Base-by-base conservation (phyloP, 2,113 vertebrate species). In the Lamprologus ornatipinnis region DNA sequence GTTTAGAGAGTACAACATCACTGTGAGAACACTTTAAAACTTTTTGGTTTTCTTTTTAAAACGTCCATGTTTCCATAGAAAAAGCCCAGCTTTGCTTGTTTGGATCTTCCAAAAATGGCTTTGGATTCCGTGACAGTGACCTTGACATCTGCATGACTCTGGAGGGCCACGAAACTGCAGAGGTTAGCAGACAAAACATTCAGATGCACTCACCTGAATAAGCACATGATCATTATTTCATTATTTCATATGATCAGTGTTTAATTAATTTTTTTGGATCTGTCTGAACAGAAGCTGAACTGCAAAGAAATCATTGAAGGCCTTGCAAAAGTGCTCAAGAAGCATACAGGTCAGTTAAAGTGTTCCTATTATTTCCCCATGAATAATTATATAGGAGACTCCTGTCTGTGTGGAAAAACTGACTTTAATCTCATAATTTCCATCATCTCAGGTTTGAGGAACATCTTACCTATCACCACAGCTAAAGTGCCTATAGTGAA, bases 401-500 rank as follows among this genome's bases (percentile, higher is more conserved):
- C 35, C 54, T 9, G 17, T 21, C 9, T n/a, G 6, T 37, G 80
- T 51, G 7, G 9, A 6, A 33, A 15, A 5, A 31, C 31, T 17
- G 6, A 5, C 21, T 54, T 9, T 45, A 17, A 26, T 63, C 82
- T 0, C 83, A 15, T 51, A 10, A 54, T 80, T 82, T 89, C 90
- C 90, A 40, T 23, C 31, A 9, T 31, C 13, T 6, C 94, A 99
- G 99, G 99, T 97, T 95, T 99, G 95, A 98, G 97, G 95, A 99
- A 99, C 94, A 99, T 99, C 95, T 94, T 99, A 97, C 98, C 99
- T 94, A 99, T 99, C 96, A 99, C 99, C 80, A 99, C 99, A 96
- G 99, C 99, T 96, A 99, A 99, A 98, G 98, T 99, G 97, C 99
- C 99, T 97, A 99, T 99, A 54, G 98, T 99, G 83, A 99, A 99